These are phyloP conservation scores for Macroglossus sobrinus DNA, from an alignment of 2,113 vertebrate genomes.

Conservation along the genomic window DNA sequence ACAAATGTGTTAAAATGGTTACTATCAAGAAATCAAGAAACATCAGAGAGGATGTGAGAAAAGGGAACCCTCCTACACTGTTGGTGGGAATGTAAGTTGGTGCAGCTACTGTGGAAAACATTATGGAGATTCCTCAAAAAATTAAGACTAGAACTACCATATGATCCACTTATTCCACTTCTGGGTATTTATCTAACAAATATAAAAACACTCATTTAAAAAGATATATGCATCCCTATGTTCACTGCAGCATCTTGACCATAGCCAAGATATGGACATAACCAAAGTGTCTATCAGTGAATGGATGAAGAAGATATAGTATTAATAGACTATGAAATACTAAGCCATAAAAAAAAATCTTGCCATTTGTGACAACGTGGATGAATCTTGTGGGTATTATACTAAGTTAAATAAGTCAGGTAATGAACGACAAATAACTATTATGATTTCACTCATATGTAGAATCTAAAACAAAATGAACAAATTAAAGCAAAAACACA, in stretches of 20 bases:
- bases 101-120: not conserved
- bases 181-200: not conserved
- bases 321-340: not conserved
- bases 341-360: not conserved
- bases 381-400: not conserved
- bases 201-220: not conserved
- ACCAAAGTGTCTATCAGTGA: not conserved
- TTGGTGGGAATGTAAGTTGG: not conserved
- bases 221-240: not conserved
- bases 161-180: not conserved
- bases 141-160: not conserved
- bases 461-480: not conserved
- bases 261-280: not conserved
- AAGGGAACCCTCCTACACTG: not conserved
- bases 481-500: not conserved
- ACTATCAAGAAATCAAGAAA: not conserved
- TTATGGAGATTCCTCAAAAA: not conserved
- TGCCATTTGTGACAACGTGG: not conserved
- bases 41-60: not conserved
- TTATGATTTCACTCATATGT: not conserved
- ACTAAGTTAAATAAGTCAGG: not conserved
- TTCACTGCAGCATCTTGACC: not conserved
- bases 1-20: not conserved
- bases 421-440: not conserved
- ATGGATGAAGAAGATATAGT: not conserved